phyloP scores from a whole-genome alignment of 2,888 invertebrate species.

The Callinectes sapidus region DNA sequence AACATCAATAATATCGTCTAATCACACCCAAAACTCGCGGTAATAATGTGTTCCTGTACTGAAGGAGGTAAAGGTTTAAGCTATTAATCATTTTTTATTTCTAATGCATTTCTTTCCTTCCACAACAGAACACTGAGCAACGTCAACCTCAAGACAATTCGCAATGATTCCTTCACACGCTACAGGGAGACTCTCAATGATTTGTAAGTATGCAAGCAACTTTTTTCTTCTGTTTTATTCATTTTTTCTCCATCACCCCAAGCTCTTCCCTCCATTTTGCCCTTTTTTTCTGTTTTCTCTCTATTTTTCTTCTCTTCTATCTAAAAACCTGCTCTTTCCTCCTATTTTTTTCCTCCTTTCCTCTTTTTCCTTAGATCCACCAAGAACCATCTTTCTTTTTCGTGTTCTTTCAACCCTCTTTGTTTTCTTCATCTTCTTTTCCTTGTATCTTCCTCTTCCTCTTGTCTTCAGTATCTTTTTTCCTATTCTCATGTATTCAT shows the following conservation, averaged over 20 bases:
- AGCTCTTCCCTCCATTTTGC: no score
- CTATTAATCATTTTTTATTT: no score
- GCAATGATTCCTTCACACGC: constrained; percentile 58
- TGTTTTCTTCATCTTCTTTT: background rate
- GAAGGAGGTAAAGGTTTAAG: no score
- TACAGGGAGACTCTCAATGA: constrained; percentile 51
- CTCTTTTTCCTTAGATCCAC: background rate
- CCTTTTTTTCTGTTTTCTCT: no score
- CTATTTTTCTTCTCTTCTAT: no score
- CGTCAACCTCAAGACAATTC: constrained; percentile 33
- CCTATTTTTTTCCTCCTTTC: no score
- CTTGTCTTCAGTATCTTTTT: background rate
- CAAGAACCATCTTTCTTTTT: no score
- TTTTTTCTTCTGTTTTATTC: background rate
- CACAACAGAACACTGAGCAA: constrained; percentile 51
- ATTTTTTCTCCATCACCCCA: no score
- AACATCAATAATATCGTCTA: no score
- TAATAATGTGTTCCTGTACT: no score
- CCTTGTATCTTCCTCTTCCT: background rate
- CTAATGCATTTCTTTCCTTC: background rate
- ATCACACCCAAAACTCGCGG: no score
- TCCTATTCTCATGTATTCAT: background rate
- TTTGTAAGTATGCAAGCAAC: constrained; percentile 40
- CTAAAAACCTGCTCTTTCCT: no score
- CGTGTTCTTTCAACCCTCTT: background rate